Percentiles rank a stretch among this genome's conserved stretches.
phyloP scores from a whole-genome alignment of 2,113 vertebrate species.

The Periophthalmus modestus region DNA sequence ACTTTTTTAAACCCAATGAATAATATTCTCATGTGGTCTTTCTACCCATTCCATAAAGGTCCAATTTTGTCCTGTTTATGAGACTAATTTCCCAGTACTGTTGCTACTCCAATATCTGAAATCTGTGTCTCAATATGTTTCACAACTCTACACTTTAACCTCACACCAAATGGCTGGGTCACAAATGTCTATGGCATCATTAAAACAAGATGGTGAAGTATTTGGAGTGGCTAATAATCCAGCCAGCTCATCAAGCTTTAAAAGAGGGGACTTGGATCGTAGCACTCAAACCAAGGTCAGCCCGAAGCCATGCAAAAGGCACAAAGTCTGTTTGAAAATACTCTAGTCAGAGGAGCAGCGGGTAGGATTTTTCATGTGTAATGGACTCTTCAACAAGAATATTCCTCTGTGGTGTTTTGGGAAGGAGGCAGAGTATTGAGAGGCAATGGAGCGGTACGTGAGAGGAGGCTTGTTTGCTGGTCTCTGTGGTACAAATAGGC shows the following conservation, averaged over 20 bases:
- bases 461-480: conserved; percentile 34
- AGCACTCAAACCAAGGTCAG: conserved; percentile 54
- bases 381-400: conserved; percentile 49
- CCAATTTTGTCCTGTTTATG: not conserved
- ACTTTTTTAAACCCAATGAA: too few species aligned
- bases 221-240: conserved; percentile 43
- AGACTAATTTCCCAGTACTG: not conserved
- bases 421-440: conserved; percentile 28
- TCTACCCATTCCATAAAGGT: not conserved
- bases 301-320: conserved; percentile 22
- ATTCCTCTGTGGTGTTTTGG: conserved; percentile 55
- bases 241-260: conserved; percentile 50
- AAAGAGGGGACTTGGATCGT: conserved; percentile 29
- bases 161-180: conserved; percentile 34
- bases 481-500: conserved; percentile 30
- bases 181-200: conserved; percentile 47
- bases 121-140: not conserved
- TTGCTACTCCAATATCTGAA: not conserved
- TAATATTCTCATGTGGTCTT: not conserved
- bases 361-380: conserved; percentile 42
- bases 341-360: conserved; percentile 27
- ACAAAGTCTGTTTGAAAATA: conserved; percentile 6
- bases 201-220: conserved; percentile 41
- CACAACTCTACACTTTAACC: conserved; percentile 12
- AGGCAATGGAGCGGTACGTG: conserved; percentile 17